Conservation (phyloP, 2,113 vertebrate species). For the Poecile atricapillus region DNA sequence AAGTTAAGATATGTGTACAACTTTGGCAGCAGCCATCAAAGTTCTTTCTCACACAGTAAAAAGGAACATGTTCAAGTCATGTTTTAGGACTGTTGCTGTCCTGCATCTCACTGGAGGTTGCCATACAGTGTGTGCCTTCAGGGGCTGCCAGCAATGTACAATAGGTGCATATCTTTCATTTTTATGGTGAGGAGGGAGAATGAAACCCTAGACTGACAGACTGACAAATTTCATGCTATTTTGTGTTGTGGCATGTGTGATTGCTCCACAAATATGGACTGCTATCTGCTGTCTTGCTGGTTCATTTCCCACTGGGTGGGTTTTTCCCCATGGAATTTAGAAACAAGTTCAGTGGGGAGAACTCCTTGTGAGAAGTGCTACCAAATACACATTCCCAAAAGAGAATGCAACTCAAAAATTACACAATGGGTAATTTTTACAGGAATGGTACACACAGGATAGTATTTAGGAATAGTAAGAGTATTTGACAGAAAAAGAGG, state of each 20-base stretch:
- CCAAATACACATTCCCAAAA: background rate
- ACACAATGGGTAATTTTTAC: background rate
- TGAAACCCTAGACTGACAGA: background rate
- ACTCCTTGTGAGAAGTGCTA: background rate
- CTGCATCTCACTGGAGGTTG: background rate
- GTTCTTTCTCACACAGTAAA: background rate
- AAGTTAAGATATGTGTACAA: background rate
- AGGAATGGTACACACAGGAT: fast-evolving
- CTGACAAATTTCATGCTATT: background rate
- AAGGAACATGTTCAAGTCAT: background rate
- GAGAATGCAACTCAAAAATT: background rate
- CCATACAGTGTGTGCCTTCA: too few relatives aligned
- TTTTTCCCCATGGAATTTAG: background rate
- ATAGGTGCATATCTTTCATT: background rate
- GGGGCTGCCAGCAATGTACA: background rate
- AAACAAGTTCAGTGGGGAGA: background rate
- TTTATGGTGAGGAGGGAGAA: background rate
- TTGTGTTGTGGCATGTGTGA: background rate
- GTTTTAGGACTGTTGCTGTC: background rate
- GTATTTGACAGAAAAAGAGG: background rate
- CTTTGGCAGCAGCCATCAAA: background rate
- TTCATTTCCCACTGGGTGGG: background rate
- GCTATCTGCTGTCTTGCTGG: background rate
- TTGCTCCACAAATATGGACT: background rate
- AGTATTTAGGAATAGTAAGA: background rate